phyloP scores from a whole-genome alignment of 2,797 vertebrate species.

The Glyptemys insculpta region DNA sequence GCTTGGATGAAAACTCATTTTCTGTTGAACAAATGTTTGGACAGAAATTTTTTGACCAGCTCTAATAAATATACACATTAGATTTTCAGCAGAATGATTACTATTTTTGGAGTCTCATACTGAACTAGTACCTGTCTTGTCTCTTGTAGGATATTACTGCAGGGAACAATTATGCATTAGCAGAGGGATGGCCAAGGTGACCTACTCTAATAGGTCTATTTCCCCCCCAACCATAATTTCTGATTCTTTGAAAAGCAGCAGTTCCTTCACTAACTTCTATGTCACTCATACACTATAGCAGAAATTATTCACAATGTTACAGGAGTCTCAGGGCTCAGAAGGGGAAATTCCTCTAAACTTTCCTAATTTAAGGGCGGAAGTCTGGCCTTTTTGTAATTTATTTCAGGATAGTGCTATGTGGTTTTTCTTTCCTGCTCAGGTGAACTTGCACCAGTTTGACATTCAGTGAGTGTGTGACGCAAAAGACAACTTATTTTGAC shows the following conservation, averaged over 20 bases:
- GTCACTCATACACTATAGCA: neutral
- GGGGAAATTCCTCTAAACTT: neutral
- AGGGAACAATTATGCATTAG: neutral
- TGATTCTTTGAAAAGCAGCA: neutral
- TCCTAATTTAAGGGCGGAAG: rapidly evolving
- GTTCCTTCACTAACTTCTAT: neutral
- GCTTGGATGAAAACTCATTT: neutral
- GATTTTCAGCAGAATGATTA: neutral
- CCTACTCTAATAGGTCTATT: neutral
- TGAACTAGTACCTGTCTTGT: neutral
- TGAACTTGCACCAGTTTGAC: neutral
- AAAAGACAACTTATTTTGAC: neutral
- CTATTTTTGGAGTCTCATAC: neutral
- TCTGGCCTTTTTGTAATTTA: neutral
- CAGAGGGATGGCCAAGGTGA: neutral
- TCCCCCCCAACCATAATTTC: neutral
- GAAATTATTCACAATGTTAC: neutral
- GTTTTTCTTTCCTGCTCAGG: neutral
- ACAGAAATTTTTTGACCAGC: neutral
- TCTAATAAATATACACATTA: neutral
- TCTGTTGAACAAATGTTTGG: neutral
- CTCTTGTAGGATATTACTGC: neutral
- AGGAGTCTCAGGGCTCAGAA: rapidly evolving
- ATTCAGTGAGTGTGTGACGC: neutral
- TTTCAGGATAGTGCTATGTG: neutral